These are phyloP conservation scores for Monomorium pharaonis DNA, from an alignment of 1,140 invertebrate genomes.

Conservation along the genomic window DNA sequence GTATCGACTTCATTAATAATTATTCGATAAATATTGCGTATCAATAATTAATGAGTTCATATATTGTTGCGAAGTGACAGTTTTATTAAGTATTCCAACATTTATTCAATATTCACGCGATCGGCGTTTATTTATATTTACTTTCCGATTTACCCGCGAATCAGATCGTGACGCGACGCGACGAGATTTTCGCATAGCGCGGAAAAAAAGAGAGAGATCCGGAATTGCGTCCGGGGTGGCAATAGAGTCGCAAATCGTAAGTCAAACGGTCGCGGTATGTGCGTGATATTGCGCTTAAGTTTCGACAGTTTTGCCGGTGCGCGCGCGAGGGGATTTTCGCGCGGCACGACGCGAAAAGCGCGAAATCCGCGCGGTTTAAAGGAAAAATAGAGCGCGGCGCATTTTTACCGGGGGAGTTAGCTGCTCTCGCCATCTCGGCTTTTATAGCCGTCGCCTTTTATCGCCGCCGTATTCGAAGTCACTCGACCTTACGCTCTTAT, in stretches of 20 bases:
- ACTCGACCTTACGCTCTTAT: conserved; percentile 39
- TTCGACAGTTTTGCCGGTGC: conserved; percentile 63
- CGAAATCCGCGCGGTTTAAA: conserved; percentile 21
- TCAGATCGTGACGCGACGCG: neutral
- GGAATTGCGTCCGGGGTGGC: conserved; percentile 1
- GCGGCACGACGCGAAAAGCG: neutral
- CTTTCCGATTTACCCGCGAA: neutral
- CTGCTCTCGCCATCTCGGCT: conserved; percentile 8
- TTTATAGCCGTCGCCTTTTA: conserved; percentile 38
- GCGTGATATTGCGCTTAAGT: conserved; percentile 54
- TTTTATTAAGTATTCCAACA: neutral
- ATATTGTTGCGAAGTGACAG: neutral
- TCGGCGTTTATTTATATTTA: neutral
- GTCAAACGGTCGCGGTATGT: conserved; percentile 58
- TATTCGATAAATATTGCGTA: neutral
- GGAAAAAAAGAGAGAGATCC: neutral
- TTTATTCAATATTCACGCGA: neutral
- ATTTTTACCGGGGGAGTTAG: conserved; percentile 55
- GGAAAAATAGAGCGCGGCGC: conserved; percentile 20
- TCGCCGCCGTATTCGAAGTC: conserved; percentile 41
- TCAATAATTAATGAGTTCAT: conserved; percentile 19
- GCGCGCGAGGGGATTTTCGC: conserved; percentile 29
- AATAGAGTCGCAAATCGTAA: conserved; percentile 59
- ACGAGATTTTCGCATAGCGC: conserved; percentile 22
- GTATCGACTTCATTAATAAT: conserved; percentile 7